Base-by-base conservation (phyloP, 2,888 invertebrate genomes). In the Yponomeuta malinellus region DNA sequence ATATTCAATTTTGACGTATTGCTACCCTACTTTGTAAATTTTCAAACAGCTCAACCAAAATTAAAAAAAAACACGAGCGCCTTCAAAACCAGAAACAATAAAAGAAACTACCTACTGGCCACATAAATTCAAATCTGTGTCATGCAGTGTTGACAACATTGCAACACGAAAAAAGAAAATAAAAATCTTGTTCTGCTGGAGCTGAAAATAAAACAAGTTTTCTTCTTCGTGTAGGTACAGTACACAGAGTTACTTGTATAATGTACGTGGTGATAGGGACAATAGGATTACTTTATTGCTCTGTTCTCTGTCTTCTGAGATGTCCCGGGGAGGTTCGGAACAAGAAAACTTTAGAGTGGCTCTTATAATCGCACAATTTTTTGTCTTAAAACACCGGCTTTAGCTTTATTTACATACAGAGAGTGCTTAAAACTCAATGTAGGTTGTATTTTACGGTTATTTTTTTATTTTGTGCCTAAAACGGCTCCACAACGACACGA, bases 281-380 rank as follows among this genome's bases (percentile, higher is more conserved):
- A 83, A 83, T 82, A 78, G 77, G 73, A 75, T 73, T 76, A 76
- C 76, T 83, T 76, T 79, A 78, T 77, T 74, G 74, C 70, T 63
- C 63, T 63, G 70, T 63, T 12, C 63, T 68, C 48, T 70, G 63
- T 63, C 70, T 70, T 63, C 63, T 63, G 68, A 68, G 68, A 68
- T 68, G 70, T 69, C 69, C 33, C 29, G 31, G 52, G n/a, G 31
- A 37, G 33, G 37, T 63, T 48, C 64, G 31, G 75, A 71, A 75
- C 74, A 75, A 66, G 8, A 64, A 71, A 48, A 12, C 29, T 64
- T 29, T 29, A 23, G 64, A 64, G 64, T 64, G 29, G 64, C 3
- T 8, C 9, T 6, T 10, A 23, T 29, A 63, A 63, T 64, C 64
- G 29, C 12, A 59, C 1, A 59, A 12, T 12, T 15, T 59, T 15